Conservation (phyloP, 2,797 vertebrate genomes). For the Gallinago solitaria region DNA sequence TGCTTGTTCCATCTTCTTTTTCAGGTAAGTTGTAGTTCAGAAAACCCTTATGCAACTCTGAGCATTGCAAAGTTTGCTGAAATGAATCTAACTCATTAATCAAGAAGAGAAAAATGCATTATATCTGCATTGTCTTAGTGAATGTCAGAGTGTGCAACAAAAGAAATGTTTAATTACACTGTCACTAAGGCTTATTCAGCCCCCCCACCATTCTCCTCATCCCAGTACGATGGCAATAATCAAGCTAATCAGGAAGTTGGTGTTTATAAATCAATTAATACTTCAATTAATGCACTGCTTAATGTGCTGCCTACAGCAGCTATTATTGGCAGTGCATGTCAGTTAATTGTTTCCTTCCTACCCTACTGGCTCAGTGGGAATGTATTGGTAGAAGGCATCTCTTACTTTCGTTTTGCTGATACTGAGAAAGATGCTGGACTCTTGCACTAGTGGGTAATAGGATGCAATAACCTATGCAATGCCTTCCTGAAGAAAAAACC, state of each 20-base stretch:
- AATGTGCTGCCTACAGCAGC: slow-evolving; percentile 53
- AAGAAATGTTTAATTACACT: slow-evolving; percentile 50
- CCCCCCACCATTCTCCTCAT: neutral
- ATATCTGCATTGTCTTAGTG: neutral
- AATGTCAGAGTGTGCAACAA: neutral
- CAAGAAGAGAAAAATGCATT: neutral
- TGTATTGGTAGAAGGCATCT: neutral
- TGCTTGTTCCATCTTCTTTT: neutral
- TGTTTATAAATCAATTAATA: slow-evolving; percentile 70
- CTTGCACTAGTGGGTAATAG: neutral
- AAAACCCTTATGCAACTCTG: neutral
- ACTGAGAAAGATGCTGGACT: neutral
- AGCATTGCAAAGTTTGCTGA: neutral
- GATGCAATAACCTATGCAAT: neutral
- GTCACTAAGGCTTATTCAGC: neutral
- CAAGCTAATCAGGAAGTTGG: slow-evolving; percentile 48
- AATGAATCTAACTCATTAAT: neutral
- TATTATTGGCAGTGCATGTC: slow-evolving; percentile 28
- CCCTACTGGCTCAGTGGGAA: neutral
- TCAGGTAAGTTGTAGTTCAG: neutral
- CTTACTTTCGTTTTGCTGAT: neutral
- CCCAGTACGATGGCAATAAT: slow-evolving; percentile 34
- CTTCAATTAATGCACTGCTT: slow-evolving; percentile 58
- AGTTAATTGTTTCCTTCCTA: slow-evolving; percentile 53
- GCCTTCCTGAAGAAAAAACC: neutral